Evolutionary conservation across 2,113 vertebrate species (phyloP).

Genomic region (Symphodus melops): DNA sequence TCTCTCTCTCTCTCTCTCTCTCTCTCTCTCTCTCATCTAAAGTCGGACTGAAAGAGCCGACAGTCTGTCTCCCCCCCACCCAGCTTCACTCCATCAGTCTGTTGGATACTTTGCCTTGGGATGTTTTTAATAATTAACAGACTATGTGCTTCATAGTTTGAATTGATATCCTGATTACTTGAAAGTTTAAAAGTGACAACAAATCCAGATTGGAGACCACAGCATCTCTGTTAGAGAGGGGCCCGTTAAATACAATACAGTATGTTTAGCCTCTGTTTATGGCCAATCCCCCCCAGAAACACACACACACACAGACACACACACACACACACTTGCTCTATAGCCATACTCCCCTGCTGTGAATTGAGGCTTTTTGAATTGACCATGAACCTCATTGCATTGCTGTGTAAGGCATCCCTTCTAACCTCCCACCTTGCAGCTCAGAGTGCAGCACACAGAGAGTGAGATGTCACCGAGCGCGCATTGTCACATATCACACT

Average conservation of each 20-base stretch:
- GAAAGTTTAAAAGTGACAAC: not conserved
- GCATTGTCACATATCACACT: constrained; percentile 67
- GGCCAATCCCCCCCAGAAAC: not conserved
- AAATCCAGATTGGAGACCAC: constrained; percentile 53
- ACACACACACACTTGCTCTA: constrained; percentile 29
- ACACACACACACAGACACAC: not conserved
- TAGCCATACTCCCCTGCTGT: constrained; percentile 41
- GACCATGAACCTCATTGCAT: constrained; percentile 44
- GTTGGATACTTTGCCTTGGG: constrained; percentile 67
- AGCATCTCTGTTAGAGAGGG: constrained; percentile 40
- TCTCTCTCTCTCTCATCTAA: too few relatives aligned
- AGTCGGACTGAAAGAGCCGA: constrained; percentile 72
- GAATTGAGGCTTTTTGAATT: constrained; percentile 27
- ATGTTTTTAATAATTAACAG: constrained; percentile 38
- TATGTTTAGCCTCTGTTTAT: constrained; percentile 3
- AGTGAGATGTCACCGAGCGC: constrained; percentile 73
- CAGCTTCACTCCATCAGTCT: constrained; percentile 55
- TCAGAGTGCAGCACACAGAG: constrained; percentile 26
- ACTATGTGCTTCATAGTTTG: too few relatives aligned
- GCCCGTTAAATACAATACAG: constrained; percentile 1
- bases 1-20: too few relatives aligned
- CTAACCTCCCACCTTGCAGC: not conserved
- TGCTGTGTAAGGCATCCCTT: constrained; percentile 30
- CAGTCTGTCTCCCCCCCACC: constrained; percentile 59
- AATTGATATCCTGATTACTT: too few relatives aligned